Evolutionary conservation across 2,113 vertebrate genomes (phyloP).

Genomic region (Paramormyrops kingsleyae): DNA sequence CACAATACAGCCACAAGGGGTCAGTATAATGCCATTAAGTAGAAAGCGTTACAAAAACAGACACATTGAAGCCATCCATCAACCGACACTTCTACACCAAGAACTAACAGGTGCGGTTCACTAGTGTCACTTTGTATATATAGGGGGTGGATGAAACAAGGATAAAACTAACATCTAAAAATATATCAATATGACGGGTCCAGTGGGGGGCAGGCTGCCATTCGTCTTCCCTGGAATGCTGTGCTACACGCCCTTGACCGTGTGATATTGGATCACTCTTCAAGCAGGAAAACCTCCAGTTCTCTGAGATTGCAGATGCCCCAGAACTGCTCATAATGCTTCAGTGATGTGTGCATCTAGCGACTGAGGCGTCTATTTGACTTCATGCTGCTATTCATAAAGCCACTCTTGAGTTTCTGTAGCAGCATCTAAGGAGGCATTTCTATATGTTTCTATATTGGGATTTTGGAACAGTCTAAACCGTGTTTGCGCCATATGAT

Average conservation of each 20-base stretch:
- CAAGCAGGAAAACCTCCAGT: background rate
- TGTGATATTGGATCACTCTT: background rate
- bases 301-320: background rate
- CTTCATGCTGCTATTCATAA: background rate
- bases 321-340: background rate
- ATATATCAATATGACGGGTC: background rate
- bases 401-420: background rate
- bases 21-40: constrained; percentile 7
- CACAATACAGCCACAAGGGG: constrained; percentile 5
- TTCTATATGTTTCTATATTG: background rate
- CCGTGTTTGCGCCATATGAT: background rate
- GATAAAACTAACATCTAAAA: background rate
- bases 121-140: background rate
- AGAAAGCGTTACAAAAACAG: background rate
- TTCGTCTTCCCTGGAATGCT: background rate
- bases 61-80: background rate
- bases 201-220: background rate
- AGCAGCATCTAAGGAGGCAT: background rate
- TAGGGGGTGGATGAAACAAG: background rate
- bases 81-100: background rate
- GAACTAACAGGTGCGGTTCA: background rate
- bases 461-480: background rate
- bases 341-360: background rate
- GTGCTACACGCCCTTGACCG: background rate
- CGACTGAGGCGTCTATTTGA: background rate